phyloP scores from a whole-genome alignment of 2,888 invertebrate genomes.

The Andricus curvator region DNA sequence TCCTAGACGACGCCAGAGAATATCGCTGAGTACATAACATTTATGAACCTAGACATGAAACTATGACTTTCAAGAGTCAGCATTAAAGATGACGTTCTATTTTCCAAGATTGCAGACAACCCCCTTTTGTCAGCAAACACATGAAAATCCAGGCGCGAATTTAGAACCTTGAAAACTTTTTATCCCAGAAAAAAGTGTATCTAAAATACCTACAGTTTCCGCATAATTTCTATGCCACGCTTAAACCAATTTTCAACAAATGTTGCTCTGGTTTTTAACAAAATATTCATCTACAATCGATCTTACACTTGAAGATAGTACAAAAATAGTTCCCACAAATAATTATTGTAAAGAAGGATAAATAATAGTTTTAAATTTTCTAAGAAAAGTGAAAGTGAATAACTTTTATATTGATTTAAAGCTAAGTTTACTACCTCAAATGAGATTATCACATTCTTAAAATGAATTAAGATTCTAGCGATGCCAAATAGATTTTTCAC shows the following conservation, averaged over 20 bases:
- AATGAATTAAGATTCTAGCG: background rate
- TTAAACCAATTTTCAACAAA: conserved; percentile 11
- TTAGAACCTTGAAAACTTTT: conserved; percentile 11
- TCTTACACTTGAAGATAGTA: background rate
- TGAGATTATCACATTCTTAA: background rate
- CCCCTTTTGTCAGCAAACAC: background rate
- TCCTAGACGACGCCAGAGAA: conserved; percentile 32
- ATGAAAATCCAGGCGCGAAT: conserved; percentile 11
- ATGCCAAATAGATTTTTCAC: background rate
- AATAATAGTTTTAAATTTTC: background rate
- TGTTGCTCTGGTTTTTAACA: background rate
- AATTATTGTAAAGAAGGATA: background rate
- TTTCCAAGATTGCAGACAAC: conserved; percentile 25
- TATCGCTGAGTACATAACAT: conserved; percentile 39
- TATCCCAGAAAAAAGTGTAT: background rate
- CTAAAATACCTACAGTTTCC: conserved; percentile 22
- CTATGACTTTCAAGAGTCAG: conserved; percentile 27
- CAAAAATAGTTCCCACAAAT: background rate
- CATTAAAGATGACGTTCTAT: conserved; percentile 26
- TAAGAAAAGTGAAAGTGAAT: background rate
- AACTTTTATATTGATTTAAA: background rate
- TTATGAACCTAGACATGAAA: conserved; percentile 37
- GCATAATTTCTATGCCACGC: background rate
- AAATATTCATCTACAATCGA: conserved; percentile 15
- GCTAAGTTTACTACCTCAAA: background rate